Evolutionary conservation across 1,140 invertebrate species (phyloP).

Genomic region (Cyphomyrmex costatus): DNA sequence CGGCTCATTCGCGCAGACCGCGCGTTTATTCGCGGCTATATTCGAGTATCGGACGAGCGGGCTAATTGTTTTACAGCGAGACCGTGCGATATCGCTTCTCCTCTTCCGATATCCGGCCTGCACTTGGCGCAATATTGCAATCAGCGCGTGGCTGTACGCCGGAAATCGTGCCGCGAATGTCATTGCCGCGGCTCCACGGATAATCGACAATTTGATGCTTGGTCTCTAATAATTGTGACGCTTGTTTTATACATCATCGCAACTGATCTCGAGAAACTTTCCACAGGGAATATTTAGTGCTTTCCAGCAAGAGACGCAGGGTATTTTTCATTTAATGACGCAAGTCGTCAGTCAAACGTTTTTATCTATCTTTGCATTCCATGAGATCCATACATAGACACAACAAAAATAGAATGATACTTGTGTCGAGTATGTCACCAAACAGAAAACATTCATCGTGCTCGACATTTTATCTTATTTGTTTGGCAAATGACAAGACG

Average conservation of each 20-base stretch:
- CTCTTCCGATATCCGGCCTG: background rate
- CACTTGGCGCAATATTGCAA: constrained; percentile 32
- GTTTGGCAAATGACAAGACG: too few species aligned
- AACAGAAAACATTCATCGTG: too few species aligned
- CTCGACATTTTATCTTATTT: too few species aligned
- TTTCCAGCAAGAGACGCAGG: too few species aligned
- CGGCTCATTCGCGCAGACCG: background rate
- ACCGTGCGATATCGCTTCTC: too few species aligned
- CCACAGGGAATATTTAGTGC: background rate
- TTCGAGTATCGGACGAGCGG: background rate
- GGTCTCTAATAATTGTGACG: background rate
- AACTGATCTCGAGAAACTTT: background rate
- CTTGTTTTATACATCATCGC: background rate
- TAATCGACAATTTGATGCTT: constrained; percentile 28
- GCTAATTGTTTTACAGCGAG: constrained; percentile 50
- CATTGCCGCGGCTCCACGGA: constrained; percentile 4
- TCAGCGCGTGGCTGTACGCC: constrained; percentile 28
- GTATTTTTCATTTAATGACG: too few species aligned
- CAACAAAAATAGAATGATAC: too few species aligned
- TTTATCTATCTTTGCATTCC: too few species aligned
- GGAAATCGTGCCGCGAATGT: constrained; percentile 48
- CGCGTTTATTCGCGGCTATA: background rate
- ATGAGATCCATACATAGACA: too few species aligned
- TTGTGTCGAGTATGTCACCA: too few species aligned
- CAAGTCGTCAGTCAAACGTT: too few species aligned